phyloP scores from a whole-genome alignment of 2,797 vertebrate genomes.

The Astyanax mexicanus region DNA sequence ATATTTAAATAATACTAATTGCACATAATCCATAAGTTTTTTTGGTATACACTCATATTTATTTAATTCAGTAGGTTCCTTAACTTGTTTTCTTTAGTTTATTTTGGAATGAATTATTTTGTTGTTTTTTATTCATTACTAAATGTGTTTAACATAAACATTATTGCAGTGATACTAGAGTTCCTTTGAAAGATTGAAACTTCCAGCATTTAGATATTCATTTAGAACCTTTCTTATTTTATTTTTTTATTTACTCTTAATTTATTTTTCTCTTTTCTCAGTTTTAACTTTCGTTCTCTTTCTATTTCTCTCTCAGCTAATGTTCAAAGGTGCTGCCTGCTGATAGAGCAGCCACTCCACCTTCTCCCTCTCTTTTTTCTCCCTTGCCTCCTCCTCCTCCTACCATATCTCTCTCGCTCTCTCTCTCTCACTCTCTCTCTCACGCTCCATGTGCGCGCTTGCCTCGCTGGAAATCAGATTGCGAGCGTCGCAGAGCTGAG shows the following conservation, averaged over 20 bases:
- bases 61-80: too few relatives aligned
- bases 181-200: too few relatives aligned
- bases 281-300: not conserved
- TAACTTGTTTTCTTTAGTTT: slow-evolving; percentile 25
- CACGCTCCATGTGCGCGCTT: slow-evolving; percentile 48
- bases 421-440: slow-evolving; percentile 30
- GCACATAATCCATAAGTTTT: too few relatives aligned
- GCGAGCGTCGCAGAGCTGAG: slow-evolving; percentile 62
- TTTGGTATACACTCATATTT: too few relatives aligned
- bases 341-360: not conserved
- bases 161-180: too few relatives aligned
- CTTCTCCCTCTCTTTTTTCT: slow-evolving; percentile 3
- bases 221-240: slow-evolving; percentile 12
- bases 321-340: slow-evolving; percentile 7
- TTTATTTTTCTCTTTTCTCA: not conserved
- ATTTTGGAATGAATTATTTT: too few relatives aligned
- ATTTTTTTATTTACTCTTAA: not conserved
- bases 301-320: slow-evolving; percentile 25
- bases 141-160: too few relatives aligned
- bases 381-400: slow-evolving; percentile 26
- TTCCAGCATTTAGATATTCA: too few relatives aligned
- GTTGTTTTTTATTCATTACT: too few relatives aligned
- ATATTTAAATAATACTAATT: too few relatives aligned
- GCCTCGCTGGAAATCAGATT: slow-evolving; percentile 69
- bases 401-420: slow-evolving; percentile 33